A percentile compares a stretch with the other conserved stretches of the same genome.
These are phyloP conservation scores for Laspeyria flexula DNA, from an alignment of 2,888 invertebrate genomes.

Conservation along the genomic window DNA sequence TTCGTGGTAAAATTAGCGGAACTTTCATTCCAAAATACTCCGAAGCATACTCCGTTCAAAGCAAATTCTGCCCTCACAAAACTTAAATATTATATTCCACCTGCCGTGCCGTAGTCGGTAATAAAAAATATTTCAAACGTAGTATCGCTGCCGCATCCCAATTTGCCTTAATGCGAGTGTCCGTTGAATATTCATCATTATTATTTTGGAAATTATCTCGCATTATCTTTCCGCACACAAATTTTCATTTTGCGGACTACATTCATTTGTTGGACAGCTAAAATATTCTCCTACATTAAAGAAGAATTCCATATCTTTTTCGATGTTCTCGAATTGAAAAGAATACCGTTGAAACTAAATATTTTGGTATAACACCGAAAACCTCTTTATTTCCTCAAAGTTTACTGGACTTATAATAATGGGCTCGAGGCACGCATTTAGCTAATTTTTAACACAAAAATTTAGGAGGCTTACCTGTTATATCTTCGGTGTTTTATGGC, in stretches of 20 bases:
- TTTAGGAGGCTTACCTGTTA: constrained; percentile 33
- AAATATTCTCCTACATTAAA: background rate
- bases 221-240: constrained; percentile 15
- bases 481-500: constrained; percentile 24
- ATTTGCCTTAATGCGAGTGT: constrained; percentile 20
- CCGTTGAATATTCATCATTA: constrained; percentile 34
- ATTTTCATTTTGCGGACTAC: constrained; percentile 7
- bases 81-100: background rate
- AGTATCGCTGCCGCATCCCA: constrained; percentile 4
- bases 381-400: constrained; percentile 1
- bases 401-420: constrained; percentile 11
- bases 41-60: background rate
- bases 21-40: background rate
- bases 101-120: background rate
- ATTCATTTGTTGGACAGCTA: constrained; percentile 3
- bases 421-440: constrained; percentile 15
- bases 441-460: constrained; percentile 16
- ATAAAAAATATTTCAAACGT: constrained; percentile 6
- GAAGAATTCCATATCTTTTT: constrained; percentile 3
- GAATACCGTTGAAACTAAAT: background rate
- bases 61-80: background rate
- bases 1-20: background rate
- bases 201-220: constrained; percentile 27
- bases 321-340: background rate
- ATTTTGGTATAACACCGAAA: background rate